A percentile compares a stretch with the other conserved stretches of the same genome.
These are phyloP conservation scores for Ramphastos sulfuratus DNA, from an alignment of 2,113 vertebrate genomes.

Conservation along the genomic window DNA sequence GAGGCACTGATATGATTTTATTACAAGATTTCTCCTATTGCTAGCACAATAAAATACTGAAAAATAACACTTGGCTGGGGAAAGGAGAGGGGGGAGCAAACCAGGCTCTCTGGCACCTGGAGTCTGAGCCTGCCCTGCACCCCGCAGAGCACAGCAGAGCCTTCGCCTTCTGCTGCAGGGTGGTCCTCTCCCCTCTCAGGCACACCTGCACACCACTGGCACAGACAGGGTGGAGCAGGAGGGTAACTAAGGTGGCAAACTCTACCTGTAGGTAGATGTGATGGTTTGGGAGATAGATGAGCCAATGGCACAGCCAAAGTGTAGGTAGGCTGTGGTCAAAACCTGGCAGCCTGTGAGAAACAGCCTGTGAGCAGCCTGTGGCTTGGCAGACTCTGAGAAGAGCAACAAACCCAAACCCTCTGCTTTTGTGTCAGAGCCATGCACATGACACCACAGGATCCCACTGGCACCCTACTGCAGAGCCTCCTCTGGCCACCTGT, in stretches of 20 bases:
- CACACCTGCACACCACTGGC: neutral
- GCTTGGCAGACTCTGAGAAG: conserved; percentile 16
- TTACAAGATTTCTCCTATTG: conserved; percentile 64
- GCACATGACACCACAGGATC: conserved; percentile 21
- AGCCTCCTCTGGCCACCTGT: conserved; percentile 54
- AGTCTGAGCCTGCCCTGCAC: neutral
- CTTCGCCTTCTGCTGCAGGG: neutral
- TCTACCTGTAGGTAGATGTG: neutral
- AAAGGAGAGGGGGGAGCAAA: accelerated
- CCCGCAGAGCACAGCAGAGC: neutral
- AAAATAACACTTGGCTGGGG: conserved; percentile 20
- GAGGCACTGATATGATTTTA: conserved; percentile 63
- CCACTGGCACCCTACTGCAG: conserved; percentile 44
- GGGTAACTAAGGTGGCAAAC: neutral
- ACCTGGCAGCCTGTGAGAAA: neutral
- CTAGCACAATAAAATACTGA: conserved; percentile 60
- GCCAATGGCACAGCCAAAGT: neutral
- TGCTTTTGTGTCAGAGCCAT: conserved; percentile 52
- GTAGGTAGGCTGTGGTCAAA: neutral
- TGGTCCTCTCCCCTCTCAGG: neutral
- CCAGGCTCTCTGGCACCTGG: neutral
- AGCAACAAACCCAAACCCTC: conserved; percentile 43
- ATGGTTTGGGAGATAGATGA: no score
- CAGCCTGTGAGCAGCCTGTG: neutral
- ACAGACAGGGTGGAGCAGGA: neutral